A percentile compares a stretch with the other conserved stretches of the same genome.
Conservation (phyloP, 2,888 invertebrate genomes). For the Leptopterna dolabrata region DNA sequence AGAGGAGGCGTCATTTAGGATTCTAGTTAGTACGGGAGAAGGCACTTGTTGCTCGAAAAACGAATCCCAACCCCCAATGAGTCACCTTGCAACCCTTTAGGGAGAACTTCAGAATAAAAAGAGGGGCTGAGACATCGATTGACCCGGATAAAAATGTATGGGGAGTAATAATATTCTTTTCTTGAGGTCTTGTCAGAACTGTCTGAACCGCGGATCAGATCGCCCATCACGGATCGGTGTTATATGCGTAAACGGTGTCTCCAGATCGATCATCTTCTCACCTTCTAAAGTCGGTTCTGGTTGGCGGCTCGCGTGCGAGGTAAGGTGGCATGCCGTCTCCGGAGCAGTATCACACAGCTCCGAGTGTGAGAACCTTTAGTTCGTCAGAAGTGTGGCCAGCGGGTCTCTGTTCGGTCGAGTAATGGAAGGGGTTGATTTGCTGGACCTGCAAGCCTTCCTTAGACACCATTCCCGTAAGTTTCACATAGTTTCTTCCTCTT, state of each 20-base stretch:
- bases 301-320: conserved; percentile 5
- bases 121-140: neutral
- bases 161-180: neutral
- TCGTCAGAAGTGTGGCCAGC: neutral
- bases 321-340: neutral
- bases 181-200: neutral
- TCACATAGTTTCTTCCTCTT: too few relatives aligned
- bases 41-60: neutral
- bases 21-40: neutral
- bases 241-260: neutral
- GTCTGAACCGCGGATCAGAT: neutral
- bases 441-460: conserved; percentile 38
- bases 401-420: neutral
- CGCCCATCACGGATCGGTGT: neutral
- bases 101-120: neutral
- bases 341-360: neutral
- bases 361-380: neutral
- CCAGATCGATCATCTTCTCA: neutral
- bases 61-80: neutral
- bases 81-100: neutral
- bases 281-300: neutral
- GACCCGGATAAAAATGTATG: neutral
- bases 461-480: conserved; percentile 43
- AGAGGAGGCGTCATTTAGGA: neutral
- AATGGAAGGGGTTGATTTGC: conserved; percentile 43